These are phyloP conservation scores for Microtus richardsoni DNA, from an alignment of 2,113 vertebrate genomes.

Conservation along the genomic window DNA sequence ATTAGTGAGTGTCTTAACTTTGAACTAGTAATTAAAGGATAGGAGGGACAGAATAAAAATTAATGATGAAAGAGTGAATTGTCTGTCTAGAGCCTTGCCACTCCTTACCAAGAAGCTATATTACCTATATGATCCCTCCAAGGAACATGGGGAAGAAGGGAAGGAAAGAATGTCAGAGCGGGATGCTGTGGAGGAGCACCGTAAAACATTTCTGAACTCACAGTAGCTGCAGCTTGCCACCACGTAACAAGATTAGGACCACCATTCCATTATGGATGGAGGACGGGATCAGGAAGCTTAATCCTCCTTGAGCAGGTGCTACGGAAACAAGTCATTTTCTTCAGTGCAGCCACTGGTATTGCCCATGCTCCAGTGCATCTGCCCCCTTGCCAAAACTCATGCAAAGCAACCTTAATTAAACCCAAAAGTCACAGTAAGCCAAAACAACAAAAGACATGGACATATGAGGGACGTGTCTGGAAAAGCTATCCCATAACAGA, in stretches of 20 bases:
- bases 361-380: not conserved
- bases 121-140: not conserved
- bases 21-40: conserved; percentile 7
- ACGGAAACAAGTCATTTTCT: not conserved
- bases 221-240: not conserved
- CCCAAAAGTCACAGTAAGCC: not conserved
- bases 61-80: not conserved
- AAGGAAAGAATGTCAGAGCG: not conserved
- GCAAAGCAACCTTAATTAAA: not conserved
- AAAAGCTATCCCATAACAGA: not conserved
- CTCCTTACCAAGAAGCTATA: not conserved
- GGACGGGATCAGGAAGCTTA: not conserved
- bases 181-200: not conserved
- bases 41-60: conserved; percentile 17
- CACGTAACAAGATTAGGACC: not conserved
- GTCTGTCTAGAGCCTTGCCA: not conserved
- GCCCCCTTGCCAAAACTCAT: not conserved
- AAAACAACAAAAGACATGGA: not conserved
- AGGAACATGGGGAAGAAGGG: not conserved
- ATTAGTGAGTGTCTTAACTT: not conserved
- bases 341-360: not conserved
- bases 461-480: not conserved
- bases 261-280: not conserved
- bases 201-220: not conserved
- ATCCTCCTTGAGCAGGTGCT: not conserved